Evolutionary conservation across 2,888 invertebrate species (phyloP).

Genomic region (Eupithecia subfuscata): DNA sequence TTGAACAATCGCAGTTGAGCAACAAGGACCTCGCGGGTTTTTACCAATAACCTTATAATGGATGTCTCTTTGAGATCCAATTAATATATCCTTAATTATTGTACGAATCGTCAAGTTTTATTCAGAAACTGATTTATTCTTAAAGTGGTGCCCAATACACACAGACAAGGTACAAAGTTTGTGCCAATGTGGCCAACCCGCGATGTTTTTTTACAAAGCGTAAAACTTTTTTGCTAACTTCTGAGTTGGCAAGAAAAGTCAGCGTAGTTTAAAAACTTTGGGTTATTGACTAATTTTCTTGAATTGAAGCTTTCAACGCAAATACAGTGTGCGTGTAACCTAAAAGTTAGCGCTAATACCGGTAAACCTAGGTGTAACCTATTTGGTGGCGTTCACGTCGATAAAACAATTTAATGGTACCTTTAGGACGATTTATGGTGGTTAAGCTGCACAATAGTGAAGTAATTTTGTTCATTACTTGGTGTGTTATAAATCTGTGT

Average conservation of each 20-base stretch:
- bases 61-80: too few species aligned
- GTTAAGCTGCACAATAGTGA: slow-evolving; percentile 25
- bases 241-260: neutral
- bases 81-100: neutral
- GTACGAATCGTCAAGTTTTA: neutral
- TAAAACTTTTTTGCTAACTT: neutral
- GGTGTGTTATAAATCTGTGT: neutral
- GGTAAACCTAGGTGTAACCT: slow-evolving; percentile 40
- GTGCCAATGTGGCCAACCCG: neutral
- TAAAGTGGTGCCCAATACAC: neutral
- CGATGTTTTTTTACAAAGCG: neutral
- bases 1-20: too few species aligned
- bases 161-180: neutral
- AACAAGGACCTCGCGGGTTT: too few species aligned
- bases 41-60: neutral
- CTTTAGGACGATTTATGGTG: slow-evolving; percentile 34
- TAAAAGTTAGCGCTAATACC: slow-evolving; percentile 28
- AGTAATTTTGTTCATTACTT: slow-evolving; percentile 12
- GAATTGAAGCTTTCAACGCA: neutral
- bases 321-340: neutral
- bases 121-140: neutral
- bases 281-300: neutral
- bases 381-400: slow-evolving; percentile 38
- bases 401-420: slow-evolving; percentile 43
- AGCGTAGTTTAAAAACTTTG: neutral